Evolutionary conservation across 2,797 vertebrate species (phyloP).

Genomic region (Tinamus major): DNA sequence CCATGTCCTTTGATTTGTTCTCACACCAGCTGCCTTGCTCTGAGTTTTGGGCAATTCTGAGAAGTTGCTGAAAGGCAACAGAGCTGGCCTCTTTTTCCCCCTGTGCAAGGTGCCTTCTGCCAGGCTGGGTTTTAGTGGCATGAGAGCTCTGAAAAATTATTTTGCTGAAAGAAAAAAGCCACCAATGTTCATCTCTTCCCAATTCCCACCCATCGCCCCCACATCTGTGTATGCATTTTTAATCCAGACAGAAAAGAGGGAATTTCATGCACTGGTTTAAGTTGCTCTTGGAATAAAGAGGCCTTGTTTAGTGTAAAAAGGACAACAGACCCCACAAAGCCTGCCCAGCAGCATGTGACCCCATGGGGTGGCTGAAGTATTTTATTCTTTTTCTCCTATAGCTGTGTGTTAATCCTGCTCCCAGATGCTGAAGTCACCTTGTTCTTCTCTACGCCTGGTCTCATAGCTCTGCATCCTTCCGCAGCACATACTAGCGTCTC

Average conservation of each 20-base stretch:
- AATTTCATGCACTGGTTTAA: neutral
- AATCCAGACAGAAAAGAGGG: neutral
- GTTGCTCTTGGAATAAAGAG: neutral
- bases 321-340: neutral
- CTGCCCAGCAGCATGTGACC: accelerated
- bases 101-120: neutral
- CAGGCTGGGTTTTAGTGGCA: neutral
- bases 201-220: neutral
- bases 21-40: neutral
- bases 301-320: neutral
- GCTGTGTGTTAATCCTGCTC: neutral
- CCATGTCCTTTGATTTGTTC: neutral
- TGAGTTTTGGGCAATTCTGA: neutral
- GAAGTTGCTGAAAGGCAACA: neutral
- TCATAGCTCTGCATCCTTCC: neutral
- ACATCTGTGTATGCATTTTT: neutral
- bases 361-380: neutral
- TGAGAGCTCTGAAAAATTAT: neutral
- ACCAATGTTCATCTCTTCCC: neutral
- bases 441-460: neutral
- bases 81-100: neutral
- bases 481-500: neutral
- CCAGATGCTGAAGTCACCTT: neutral
- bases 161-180: neutral
- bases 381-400: neutral